phyloP scores from a whole-genome alignment of 1,140 invertebrate genomes.

The Achroia grisella region DNA sequence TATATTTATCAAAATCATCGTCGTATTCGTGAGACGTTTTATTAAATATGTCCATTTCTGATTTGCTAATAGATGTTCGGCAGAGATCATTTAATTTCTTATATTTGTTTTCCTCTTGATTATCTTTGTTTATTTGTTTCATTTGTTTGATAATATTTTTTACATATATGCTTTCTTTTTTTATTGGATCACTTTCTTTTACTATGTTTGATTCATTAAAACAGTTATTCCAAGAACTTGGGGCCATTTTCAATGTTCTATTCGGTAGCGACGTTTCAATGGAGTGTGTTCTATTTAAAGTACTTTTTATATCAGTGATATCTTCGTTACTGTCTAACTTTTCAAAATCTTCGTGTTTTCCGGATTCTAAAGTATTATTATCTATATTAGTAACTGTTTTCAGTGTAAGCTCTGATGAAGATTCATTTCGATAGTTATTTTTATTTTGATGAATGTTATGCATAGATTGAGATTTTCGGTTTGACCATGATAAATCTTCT shows the following conservation, averaged over 20 bases:
- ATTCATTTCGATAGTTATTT: slow-evolving; percentile 16
- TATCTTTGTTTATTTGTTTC: slow-evolving; percentile 8
- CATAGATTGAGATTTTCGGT: slow-evolving; percentile 39
- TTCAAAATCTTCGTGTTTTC: neutral
- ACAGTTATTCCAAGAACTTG: slow-evolving; percentile 19
- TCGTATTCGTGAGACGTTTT: slow-evolving; percentile 31
- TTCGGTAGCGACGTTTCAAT: neutral
- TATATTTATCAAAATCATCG: slow-evolving; percentile 50
- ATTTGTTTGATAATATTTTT: slow-evolving; percentile 3
- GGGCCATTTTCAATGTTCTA: slow-evolving; percentile 10
- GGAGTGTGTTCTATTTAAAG: neutral
- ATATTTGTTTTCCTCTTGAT: slow-evolving; percentile 5
- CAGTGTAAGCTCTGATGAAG: slow-evolving; percentile 8
- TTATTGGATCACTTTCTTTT: neutral
- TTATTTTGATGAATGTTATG: slow-evolving; percentile 38
- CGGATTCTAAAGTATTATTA: slow-evolving; percentile 6
- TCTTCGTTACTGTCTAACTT: neutral
- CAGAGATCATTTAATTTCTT: slow-evolving; percentile 3
- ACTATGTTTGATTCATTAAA: slow-evolving; percentile 2
- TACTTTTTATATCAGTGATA: neutral
- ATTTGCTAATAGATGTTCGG: slow-evolving; percentile 49
- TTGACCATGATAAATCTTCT: slow-evolving; percentile 36
- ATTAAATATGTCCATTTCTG: slow-evolving; percentile 66
- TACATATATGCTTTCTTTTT: slow-evolving; percentile 11
- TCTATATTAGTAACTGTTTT: slow-evolving; percentile 3